These are phyloP conservation scores for Cryptocephalus moraei DNA, from an alignment of 2,888 invertebrate species.

Conservation along the genomic window DNA sequence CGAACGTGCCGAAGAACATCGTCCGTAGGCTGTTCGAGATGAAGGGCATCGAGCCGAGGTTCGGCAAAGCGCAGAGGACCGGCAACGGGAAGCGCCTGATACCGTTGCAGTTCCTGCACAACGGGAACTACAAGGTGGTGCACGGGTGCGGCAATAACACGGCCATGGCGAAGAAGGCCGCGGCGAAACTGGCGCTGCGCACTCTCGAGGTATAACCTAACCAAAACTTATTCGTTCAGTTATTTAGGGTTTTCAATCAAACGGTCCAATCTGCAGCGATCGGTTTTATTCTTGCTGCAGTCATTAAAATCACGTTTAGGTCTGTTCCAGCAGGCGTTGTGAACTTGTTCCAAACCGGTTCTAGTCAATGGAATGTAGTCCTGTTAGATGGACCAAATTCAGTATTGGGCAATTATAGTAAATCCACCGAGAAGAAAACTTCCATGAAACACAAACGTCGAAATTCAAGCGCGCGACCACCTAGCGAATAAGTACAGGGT, in stretches of 20 bases:
- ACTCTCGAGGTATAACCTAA: conserved; percentile 26
- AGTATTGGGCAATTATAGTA: too few relatives aligned
- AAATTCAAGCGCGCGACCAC: too few relatives aligned
- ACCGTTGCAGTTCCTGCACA: conserved; percentile 50
- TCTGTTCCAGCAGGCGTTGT: too few relatives aligned
- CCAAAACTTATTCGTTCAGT: not conserved
- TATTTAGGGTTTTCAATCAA: not conserved
- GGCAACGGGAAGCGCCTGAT: conserved; percentile 43
- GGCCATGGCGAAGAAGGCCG: conserved; percentile 62
- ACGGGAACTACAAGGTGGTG: conserved; percentile 48
- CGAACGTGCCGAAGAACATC: conserved; percentile 79
- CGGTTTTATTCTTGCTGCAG: too few relatives aligned
- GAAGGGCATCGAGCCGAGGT: conserved; percentile 64
- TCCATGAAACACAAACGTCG: too few relatives aligned
- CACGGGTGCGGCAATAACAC: conserved; percentile 64
- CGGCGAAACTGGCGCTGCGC: conserved; percentile 66
- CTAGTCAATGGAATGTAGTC: too few relatives aligned
- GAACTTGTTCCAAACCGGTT: too few relatives aligned
- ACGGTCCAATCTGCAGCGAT: too few relatives aligned
- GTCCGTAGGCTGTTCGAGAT: conserved; percentile 79
- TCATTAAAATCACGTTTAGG: too few relatives aligned
- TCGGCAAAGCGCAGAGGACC: conserved; percentile 45
- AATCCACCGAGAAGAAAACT: too few relatives aligned
- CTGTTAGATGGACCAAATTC: too few relatives aligned
- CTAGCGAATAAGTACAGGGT: too few relatives aligned